Percentiles rank a stretch among this genome's conserved stretches.
phyloP scores from a whole-genome alignment of 2,797 vertebrate species.

The Sebastes cheni region DNA sequence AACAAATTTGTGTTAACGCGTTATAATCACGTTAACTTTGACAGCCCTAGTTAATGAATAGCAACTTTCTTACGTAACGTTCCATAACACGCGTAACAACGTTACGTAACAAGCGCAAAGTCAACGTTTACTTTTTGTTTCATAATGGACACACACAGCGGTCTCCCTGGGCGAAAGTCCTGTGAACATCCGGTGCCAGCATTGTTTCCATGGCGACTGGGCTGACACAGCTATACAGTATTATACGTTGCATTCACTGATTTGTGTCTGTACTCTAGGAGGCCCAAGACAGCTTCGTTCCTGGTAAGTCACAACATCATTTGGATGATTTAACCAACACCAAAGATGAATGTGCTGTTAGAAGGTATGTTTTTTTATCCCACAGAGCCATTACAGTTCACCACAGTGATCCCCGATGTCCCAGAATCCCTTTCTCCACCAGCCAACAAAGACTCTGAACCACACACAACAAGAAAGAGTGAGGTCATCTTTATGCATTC shows the following conservation, averaged over 20 bases:
- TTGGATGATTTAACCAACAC: not conserved
- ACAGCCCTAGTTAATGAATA: no score
- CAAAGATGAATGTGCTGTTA: not conserved
- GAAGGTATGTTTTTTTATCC: not conserved
- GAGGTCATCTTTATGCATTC: slow-evolving; percentile 1
- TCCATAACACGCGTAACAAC: no score
- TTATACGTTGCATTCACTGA: not conserved
- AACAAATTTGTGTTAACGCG: no score
- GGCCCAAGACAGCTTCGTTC: slow-evolving; percentile 40
- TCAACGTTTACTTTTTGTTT: not conserved
- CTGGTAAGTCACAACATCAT: slow-evolving; percentile 31
- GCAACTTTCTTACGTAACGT: no score
- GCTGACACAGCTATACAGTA: not conserved
- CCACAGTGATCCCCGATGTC: slow-evolving; percentile 80
- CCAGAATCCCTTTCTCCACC: slow-evolving; percentile 77
- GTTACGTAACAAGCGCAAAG: no score
- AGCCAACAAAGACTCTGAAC: slow-evolving; percentile 41
- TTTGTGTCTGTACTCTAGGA: slow-evolving; percentile 45
- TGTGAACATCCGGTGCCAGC: not conserved
- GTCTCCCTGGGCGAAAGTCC: not conserved
- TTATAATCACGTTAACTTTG: no score
- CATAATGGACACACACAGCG: not conserved
- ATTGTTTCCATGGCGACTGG: not conserved
- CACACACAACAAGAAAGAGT: slow-evolving; percentile 82
- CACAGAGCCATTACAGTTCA: slow-evolving; percentile 76